Percentiles rank a stretch among this genome's conserved stretches.
These are phyloP conservation scores for Meganola albula DNA, from an alignment of 2,888 invertebrate genomes.

Conservation along the genomic window DNA sequence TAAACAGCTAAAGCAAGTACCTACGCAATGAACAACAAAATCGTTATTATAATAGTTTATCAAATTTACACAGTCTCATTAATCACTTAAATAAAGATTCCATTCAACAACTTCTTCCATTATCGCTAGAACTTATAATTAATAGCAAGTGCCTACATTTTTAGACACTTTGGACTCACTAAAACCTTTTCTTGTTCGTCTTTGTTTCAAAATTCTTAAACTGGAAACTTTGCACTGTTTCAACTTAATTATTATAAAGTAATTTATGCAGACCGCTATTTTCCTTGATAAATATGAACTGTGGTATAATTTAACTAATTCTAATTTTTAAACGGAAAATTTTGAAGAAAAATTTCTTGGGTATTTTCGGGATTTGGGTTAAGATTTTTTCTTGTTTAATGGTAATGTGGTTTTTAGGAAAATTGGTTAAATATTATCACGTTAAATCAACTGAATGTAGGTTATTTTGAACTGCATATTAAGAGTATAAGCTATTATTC, in stretches of 20 bases:
- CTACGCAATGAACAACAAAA: no score
- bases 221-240: constrained; percentile 17
- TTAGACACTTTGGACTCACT: constrained; percentile 5
- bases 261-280: constrained; percentile 19
- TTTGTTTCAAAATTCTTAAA: constrained; percentile 15
- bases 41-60: no score
- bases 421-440: no score
- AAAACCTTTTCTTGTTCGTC: constrained; percentile 12
- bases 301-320: constrained; percentile 23
- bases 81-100: no score
- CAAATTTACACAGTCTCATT: no score
- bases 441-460: no score
- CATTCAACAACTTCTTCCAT: no score
- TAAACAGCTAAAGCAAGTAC: no score
- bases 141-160: neutral
- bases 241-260: constrained; percentile 24
- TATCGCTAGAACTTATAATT: no score
- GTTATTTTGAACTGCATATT: no score
- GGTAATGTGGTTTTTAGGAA: neutral
- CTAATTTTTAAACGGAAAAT: constrained; percentile 6
- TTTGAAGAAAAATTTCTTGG: neutral
- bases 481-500: no score
- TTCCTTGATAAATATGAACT: constrained; percentile 16
- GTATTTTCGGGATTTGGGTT: neutral
- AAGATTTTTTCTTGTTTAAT: neutral